Conservation (phyloP, 2,888 invertebrate genomes). For the Erebia aethiops region DNA sequence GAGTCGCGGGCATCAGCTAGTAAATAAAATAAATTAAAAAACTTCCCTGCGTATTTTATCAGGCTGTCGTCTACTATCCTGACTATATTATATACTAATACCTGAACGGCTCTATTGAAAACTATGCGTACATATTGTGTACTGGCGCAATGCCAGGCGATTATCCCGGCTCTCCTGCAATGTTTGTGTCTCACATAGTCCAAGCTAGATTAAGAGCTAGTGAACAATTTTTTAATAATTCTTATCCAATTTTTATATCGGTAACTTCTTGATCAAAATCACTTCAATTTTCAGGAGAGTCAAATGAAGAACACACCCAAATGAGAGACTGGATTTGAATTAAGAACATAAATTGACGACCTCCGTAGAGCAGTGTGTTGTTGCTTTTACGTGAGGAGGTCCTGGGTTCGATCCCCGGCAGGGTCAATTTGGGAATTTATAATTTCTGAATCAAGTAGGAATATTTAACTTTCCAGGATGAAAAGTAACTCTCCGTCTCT, state of each 20-base stretch:
- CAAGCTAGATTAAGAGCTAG: neutral
- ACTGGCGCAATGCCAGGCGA: conserved; percentile 74
- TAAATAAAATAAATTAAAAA: neutral
- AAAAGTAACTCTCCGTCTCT: no score
- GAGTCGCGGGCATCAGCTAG: neutral
- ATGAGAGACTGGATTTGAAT: no score
- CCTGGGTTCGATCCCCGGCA: no score
- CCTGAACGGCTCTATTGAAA: conserved; percentile 49
- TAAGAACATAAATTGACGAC: no score
- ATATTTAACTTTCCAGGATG: no score
- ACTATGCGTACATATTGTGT: conserved; percentile 61
- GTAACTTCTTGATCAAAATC: neutral
- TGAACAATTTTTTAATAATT: neutral
- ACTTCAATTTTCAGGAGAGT: no score
- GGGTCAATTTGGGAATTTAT: no score
- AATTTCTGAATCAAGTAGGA: no score
- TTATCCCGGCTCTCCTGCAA: conserved; percentile 56
- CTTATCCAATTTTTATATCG: neutral
- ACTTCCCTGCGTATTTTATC: neutral
- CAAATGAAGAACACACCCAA: no score
- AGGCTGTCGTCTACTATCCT: conserved; percentile 2
- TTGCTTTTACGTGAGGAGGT: no score
- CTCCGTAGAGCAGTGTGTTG: no score
- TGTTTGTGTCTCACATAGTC: conserved; percentile 21
- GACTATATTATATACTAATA: conserved; percentile 39